Evolutionary conservation across 2,797 vertebrate genomes (phyloP), one percentile per base, ranked within the genome.

Genomic region (Sebastes cheni): DNA sequence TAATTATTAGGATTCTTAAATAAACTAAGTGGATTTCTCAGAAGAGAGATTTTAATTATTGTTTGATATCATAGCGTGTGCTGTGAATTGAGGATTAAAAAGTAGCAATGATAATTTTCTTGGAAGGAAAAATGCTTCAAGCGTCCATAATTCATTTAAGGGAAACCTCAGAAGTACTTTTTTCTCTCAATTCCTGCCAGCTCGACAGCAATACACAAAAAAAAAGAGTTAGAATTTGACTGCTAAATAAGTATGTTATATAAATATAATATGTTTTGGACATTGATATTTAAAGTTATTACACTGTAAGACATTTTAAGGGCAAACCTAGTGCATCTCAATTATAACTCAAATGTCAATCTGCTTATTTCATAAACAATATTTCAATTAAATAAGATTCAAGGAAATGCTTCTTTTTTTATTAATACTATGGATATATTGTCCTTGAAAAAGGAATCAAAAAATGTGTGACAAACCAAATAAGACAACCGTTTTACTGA

Each of bases 131-230:
- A 87, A 79, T 83, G 85, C 83, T 90, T 68, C 67, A 75, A 86
- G 88, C 68, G 0, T 85, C 67, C 68, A 83, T 81, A 79, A 91
- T 89, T 93, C 72, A 88, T 92, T 89, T 75, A 86, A 68, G 70
- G 82, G 66, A 86, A 90, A 81, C 80, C 81, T 88, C 77, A 86
- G 39, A 90, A 82, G 83, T 77, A 72, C 67, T 79, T 86, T 86
- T 16, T 86, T 88, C 74, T 87, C 80, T 86, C 68, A 72, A 79
- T 84, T 80, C 85, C 61, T 83, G 67, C 81, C 60, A 83, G 79
- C 55, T 55, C 54, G 18, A 77, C 65, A 68, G 72, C 52, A 55
- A 76, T 32, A 62, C 56, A 76, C 46, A 84, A n/a, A 65, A 29
- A 29, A 27, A 76, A 66, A 16, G 39, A 42, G 39, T 42, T 42